Conservation (phyloP, 1,140 invertebrate genomes). For the Paraescarpia echinospica region DNA sequence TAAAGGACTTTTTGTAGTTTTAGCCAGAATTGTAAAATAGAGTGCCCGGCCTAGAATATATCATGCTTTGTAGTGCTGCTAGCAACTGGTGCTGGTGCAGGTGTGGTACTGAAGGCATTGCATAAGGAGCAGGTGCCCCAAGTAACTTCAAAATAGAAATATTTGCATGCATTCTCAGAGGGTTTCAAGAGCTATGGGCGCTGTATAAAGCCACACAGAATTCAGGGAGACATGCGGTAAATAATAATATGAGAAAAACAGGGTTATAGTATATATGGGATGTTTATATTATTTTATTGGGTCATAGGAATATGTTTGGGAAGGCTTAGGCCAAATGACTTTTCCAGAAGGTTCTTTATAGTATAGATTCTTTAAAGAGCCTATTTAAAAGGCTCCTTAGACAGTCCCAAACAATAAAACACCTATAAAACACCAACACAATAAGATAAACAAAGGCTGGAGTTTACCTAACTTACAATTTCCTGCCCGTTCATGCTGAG, state of each 20-base stretch:
- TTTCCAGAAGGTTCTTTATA: too few species aligned
- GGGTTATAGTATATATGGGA: too few species aligned
- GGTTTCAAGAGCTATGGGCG: not conserved
- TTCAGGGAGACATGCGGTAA: too few species aligned
- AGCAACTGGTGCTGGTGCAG: not conserved
- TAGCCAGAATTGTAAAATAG: not conserved
- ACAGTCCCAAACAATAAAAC: not conserved
- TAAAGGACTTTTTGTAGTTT: constrained; percentile 1
- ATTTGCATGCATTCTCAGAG: not conserved
- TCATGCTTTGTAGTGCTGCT: not conserved
- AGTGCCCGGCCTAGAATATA: not conserved
- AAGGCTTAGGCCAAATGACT: too few species aligned
- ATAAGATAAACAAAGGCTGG: not conserved
- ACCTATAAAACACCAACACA: not conserved
- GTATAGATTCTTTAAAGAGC: too few species aligned
- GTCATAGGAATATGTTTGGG: too few species aligned
- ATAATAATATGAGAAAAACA: too few species aligned
- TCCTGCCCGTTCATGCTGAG: not conserved
- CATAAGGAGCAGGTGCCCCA: not conserved
- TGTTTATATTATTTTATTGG: too few species aligned
- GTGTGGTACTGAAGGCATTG: not conserved
- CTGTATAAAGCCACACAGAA: too few species aligned
- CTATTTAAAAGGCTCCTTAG: too few species aligned
- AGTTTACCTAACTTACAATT: not conserved
- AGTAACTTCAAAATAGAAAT: not conserved